Conservation (phyloP, 1,140 invertebrate species). For the Hycleus cichorii region DNA sequence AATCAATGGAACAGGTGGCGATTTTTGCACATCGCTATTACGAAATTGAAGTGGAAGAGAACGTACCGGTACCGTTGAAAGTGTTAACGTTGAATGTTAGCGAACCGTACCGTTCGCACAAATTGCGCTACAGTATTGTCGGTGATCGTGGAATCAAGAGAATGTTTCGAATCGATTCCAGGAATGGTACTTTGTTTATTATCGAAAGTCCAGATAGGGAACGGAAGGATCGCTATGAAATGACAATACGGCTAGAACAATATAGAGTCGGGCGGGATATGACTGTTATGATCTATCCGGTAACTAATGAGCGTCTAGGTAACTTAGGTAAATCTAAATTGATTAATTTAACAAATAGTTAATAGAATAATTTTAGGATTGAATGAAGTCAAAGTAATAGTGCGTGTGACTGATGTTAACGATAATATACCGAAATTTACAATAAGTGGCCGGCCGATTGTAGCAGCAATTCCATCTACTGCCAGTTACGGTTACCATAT, state of each 20-base stretch:
- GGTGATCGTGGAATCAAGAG: slow-evolving; percentile 47
- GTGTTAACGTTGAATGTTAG: slow-evolving; percentile 63
- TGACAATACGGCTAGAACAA: slow-evolving; percentile 60
- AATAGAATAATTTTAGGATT: slow-evolving; percentile 32
- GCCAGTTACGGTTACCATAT: slow-evolving; percentile 74
- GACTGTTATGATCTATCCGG: slow-evolving; percentile 64
- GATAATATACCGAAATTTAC: slow-evolving; percentile 73
- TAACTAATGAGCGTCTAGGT: slow-evolving; percentile 57
- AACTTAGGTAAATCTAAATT: slow-evolving; percentile 46
- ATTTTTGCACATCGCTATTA: slow-evolving; percentile 67
- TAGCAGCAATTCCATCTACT: slow-evolving; percentile 69
- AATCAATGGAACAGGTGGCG: slow-evolving; percentile 42
- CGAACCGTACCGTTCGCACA: slow-evolving; percentile 49
- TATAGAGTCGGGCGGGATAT: slow-evolving; percentile 56
- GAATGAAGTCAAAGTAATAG: slow-evolving; percentile 61
- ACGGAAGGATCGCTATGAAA: slow-evolving; percentile 53
- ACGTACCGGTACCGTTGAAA: slow-evolving; percentile 59
- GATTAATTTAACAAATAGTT: too few relatives aligned
- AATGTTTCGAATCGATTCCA: slow-evolving; percentile 61
- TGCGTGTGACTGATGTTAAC: slow-evolving; percentile 71
- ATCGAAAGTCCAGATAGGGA: slow-evolving; percentile 63
- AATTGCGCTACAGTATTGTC: slow-evolving; percentile 52
- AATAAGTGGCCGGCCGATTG: slow-evolving; percentile 60
- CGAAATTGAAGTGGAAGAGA: slow-evolving; percentile 70
- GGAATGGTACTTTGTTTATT: slow-evolving; percentile 64